Percentiles rank a stretch among this genome's conserved stretches.
Evolutionary conservation across 2,797 vertebrate genomes (phyloP).

Genomic region (Cynopterus sphinx): DNA sequence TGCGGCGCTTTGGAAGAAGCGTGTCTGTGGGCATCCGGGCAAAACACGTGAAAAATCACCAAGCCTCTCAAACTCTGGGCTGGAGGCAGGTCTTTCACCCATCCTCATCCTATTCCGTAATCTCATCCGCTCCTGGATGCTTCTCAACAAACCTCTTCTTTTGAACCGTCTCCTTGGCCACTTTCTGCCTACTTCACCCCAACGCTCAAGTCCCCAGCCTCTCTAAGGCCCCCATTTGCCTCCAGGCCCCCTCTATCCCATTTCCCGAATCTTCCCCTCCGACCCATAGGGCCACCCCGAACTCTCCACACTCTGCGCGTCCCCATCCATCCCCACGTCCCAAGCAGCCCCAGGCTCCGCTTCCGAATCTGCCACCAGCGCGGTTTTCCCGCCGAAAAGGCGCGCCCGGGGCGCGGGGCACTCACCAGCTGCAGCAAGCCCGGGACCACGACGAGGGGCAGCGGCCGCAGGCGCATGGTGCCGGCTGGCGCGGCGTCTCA

Average conservation of each 20-base stretch:
- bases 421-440: slow-evolving; percentile 88
- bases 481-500: slow-evolving; percentile 80
- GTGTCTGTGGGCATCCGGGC: not conserved
- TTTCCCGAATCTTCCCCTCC: not conserved
- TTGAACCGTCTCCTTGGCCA: not conserved
- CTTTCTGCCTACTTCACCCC: not conserved
- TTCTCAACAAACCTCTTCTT: not conserved
- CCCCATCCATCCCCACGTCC: not conserved
- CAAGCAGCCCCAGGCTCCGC: not conserved
- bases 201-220: not conserved
- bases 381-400: slow-evolving; percentile 74
- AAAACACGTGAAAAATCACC: not conserved
- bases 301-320: not conserved
- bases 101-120: rapidly evolving
- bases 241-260: not conserved
- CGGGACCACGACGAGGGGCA: slow-evolving; percentile 86
- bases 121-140: rapidly evolving
- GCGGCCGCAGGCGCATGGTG: slow-evolving; percentile 85
- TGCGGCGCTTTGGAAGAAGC: not conserved
- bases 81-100: not conserved
- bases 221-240: not conserved
- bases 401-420: not conserved
- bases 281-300: not conserved
- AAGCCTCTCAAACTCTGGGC: not conserved
- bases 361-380: not conserved